Evolutionary conservation across 2,113 vertebrate genomes (phyloP), one percentile per base, ranked within the genome.

Genomic region (Chlamydotis undulata): DNA sequence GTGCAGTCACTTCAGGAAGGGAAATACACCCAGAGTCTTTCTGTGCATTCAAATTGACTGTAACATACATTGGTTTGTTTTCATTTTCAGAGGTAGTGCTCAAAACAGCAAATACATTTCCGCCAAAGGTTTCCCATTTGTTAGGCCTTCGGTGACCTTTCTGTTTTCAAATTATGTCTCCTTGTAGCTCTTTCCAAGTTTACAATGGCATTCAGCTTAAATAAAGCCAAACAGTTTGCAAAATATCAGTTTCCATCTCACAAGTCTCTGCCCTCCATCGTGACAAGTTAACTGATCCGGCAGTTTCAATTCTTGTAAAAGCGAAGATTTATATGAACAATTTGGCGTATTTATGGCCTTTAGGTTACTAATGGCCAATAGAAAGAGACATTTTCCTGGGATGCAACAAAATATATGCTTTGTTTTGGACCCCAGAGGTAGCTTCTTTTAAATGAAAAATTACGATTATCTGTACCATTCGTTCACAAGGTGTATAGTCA

Each of bases 91-190:
- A 87, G 43, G 69, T 18, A 87, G 33, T 41, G 26, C 60, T 96
- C 88, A 92, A 89, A 37, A 74, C 75, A 91, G 50, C 25, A 29
- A 78, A 29, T 60, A 61, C 23, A 31, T 23, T 94, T 93, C 87
- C 17, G 59, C 82, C 91, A 69, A 83, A 56, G 86, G 56, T 80
- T 52, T 89, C 52, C 69, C 77, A 89, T 95, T 93, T 93, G 60
- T 93, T 86, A 95, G 50, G 61, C 59, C n/a, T 95, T 90, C 2
- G 0, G 67, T 95, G 87, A 95, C 87, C 78, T 94, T 95, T 92
- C 75, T 75, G 49, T 83, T 96, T 96, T 95, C 75, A 97, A 96
- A 97, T 96, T 91, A 97, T 96, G 23, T 89, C 53, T 93, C 59
- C 43, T 65, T 79, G 82, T 55, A 92, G 79, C 26, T 83, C 57